A percentile compares a stretch with the other conserved stretches of the same genome.
Evolutionary conservation across 1,140 invertebrate species (phyloP).

Genomic region (Hermetia illucens): DNA sequence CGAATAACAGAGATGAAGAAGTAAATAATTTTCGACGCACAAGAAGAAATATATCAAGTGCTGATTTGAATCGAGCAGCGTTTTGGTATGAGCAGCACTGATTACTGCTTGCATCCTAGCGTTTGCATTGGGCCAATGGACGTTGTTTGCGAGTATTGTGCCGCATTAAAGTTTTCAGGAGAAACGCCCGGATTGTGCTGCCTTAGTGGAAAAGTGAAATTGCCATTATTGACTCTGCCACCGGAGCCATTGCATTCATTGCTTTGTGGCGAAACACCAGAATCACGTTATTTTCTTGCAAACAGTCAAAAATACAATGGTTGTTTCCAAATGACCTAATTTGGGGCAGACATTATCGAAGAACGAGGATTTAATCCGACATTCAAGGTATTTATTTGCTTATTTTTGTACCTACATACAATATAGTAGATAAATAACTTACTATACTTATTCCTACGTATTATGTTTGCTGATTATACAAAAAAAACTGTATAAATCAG

Average conservation of each 20-base stretch:
- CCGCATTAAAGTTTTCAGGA: conserved; percentile 4
- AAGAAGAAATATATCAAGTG: conserved; percentile 22
- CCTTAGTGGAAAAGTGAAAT: conserved; percentile 10
- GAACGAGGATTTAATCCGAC: conserved; percentile 15
- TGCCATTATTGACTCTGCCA: conserved; percentile 8
- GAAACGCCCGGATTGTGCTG: conserved; percentile 5
- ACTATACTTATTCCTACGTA: too few relatives aligned
- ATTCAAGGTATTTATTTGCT: conserved; percentile 10
- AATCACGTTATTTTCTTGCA: conserved; percentile 23
- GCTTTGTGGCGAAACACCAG: conserved; percentile 22
- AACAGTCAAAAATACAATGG: conserved; percentile 13
- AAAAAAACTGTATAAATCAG: too few relatives aligned
- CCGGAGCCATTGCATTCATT: conserved; percentile 16
- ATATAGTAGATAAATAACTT: too few relatives aligned
- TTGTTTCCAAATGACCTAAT: conserved; percentile 4
- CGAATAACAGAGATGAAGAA: conserved; percentile 15
- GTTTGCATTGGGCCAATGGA: conserved; percentile 10
- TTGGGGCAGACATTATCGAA: conserved; percentile 1
- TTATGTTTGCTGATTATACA: too few relatives aligned
- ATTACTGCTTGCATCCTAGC: conserved; percentile 23
- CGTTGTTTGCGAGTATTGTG: conserved; percentile 3
- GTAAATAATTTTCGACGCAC: conserved; percentile 20
- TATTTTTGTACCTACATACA: too few relatives aligned
- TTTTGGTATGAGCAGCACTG: conserved; percentile 23
- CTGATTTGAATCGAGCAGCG: conserved; percentile 11